Evolutionary conservation across 2,797 vertebrate genomes (phyloP), one percentile per base, ranked within the genome.

Genomic region (Danio tinwini): DNA sequence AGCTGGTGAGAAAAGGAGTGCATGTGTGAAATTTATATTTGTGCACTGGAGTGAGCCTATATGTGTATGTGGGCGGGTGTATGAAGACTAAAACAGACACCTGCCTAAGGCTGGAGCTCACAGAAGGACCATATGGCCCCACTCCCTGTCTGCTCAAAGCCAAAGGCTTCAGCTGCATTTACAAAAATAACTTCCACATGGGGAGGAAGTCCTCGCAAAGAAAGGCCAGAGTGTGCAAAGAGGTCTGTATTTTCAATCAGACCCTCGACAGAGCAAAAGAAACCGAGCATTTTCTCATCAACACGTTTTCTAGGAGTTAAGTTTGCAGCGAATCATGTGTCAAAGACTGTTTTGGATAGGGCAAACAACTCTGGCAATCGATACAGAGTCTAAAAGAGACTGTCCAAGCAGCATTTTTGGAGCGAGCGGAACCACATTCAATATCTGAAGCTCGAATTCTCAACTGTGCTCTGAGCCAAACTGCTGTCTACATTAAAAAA

Each of bases 131-230:
- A 84, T 87, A 87, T 84, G 84, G 83, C 82, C 82, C 59, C 68
- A 65, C 62, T 68, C 74, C 63, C 81, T 82, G 71, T 76, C 72
- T 86, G 75, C 62, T 73, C 61, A 75, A 77, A 82, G 86, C 83
- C 85, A 86, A 85, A 86, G 55, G 82, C 84, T 88, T 85, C 76
- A 82, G 70, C 69, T 81, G 74, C 81, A 83, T 81, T 83, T 85
- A 85, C 72, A 87, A 87, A 88, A 86, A 85, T 85, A 86, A 81
- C 83, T 85, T 76, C 65, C 58, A 71, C 71, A 75, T 50, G 45
- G 72, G 70, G 62, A 86, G 39, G 74, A 82, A 79, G 76, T 61
- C 58, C 74, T 65, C 53, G 14, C 9, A 16, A 72, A 80, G 56
- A 78, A 78, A 55, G 37, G 49, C 45, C 21, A 42, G 45, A 40